Evolutionary conservation across 1,140 invertebrate species (phyloP).

Genomic region (Pinna nobilis): DNA sequence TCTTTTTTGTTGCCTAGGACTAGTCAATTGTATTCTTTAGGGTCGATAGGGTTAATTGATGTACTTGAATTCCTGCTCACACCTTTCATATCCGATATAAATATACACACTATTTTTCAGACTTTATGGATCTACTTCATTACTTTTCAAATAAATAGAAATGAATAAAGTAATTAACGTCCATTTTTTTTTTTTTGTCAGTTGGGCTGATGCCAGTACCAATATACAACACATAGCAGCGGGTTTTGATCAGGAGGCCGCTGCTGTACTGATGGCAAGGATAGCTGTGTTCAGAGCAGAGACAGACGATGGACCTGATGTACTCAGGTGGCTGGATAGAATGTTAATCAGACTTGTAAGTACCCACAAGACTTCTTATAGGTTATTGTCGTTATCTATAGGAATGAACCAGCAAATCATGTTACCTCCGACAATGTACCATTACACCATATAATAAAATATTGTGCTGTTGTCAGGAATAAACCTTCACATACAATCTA

Average conservation of each 20-base stretch:
- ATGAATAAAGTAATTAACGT: neutral
- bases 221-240: slow-evolving; percentile 81
- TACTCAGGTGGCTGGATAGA: slow-evolving; percentile 97
- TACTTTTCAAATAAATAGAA: neutral
- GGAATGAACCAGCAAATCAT: no score
- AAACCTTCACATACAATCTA: no score
- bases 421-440: no score
- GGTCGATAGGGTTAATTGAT: no score
- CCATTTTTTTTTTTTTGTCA: slow-evolving; percentile 51
- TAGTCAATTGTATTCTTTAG: no score
- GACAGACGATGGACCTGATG: slow-evolving; percentile 95
- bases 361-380: neutral
- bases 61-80: no score
- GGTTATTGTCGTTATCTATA: no score
- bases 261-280: slow-evolving; percentile 97
- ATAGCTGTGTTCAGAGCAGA: slow-evolving; percentile 97
- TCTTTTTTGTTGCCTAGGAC: no score
- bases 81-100: no score
- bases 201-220: slow-evolving; percentile 78
- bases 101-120: neutral
- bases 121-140: neutral
- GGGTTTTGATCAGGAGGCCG: slow-evolving; percentile 98
- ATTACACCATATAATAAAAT: no score
- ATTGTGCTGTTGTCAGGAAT: neutral
- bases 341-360: slow-evolving; percentile 96